Conservation (phyloP, 2,888 invertebrate genomes). For the Norana najaformis region DNA sequence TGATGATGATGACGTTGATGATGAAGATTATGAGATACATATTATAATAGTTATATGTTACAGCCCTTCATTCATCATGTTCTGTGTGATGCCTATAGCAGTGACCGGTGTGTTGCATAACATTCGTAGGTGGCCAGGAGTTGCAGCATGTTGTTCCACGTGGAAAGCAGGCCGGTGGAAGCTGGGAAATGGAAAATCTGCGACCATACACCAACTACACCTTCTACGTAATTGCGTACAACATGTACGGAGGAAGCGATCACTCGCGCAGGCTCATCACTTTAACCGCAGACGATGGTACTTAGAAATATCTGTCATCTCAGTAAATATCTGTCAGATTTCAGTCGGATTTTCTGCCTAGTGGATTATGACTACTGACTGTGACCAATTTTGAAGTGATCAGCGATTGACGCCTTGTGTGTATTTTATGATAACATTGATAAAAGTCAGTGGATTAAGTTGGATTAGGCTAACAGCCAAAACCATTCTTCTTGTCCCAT, state of each 20-base stretch:
- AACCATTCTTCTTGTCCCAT: no score
- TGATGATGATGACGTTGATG: not conserved
- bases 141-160: not conserved
- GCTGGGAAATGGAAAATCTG: not conserved
- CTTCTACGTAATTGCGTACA: not conserved
- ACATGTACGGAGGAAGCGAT: not conserved
- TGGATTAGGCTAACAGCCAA: no score
- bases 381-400: not conserved
- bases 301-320: not conserved
- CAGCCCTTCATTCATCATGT: not conserved
- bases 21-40: not conserved
- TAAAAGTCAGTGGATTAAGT: no score
- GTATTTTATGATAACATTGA: not conserved
- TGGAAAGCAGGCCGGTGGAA: not conserved
- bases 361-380: not conserved
- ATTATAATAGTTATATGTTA: not conserved
- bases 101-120: not conserved
- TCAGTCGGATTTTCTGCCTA: not conserved
- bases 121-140: not conserved
- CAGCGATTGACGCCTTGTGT: not conserved
- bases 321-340: not conserved
- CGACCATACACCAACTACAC: constrained; percentile 32
- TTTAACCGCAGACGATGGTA: not conserved
- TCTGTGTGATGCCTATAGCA: not conserved
- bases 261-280: not conserved